A percentile compares a stretch with the other conserved stretches of the same genome.
Evolutionary conservation across 2,113 vertebrate species (phyloP).

Genomic region (Gobius niger): DNA sequence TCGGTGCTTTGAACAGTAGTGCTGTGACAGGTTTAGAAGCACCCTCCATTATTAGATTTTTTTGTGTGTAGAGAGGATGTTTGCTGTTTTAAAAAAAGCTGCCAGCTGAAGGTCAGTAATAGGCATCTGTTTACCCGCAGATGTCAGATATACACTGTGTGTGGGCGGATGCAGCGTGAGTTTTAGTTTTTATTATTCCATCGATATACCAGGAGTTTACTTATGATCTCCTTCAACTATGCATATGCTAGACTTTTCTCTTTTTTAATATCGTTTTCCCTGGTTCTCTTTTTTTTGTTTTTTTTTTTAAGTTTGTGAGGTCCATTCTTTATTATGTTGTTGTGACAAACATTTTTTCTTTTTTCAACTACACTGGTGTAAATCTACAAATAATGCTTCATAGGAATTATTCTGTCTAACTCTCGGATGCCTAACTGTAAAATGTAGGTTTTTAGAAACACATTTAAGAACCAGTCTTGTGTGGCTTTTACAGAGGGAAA

Average conservation of each 20-base stretch:
- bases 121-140: slow-evolving; percentile 14
- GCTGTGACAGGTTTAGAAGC: slow-evolving; percentile 29
- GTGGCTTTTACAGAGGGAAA: too few species aligned
- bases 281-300: background rate
- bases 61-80: slow-evolving; percentile 26
- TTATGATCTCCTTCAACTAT: background rate
- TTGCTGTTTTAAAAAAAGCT: slow-evolving; percentile 15
- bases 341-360: too few species aligned
- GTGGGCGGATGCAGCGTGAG: background rate
- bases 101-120: slow-evolving; percentile 47
- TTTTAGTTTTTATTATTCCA: background rate
- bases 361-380: too few species aligned
- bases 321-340: too few species aligned
- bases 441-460: too few species aligned
- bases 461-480: too few species aligned
- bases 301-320: too few species aligned
- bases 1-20: slow-evolving; percentile 11
- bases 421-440: too few species aligned
- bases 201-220: background rate
- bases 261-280: background rate
- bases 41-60: slow-evolving; percentile 34
- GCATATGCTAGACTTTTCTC: background rate
- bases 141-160: slow-evolving; percentile 2
- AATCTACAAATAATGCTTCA: too few species aligned
- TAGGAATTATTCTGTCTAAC: too few species aligned